Conservation (phyloP, 2,888 invertebrate species). For the Diaphora mendica region DNA sequence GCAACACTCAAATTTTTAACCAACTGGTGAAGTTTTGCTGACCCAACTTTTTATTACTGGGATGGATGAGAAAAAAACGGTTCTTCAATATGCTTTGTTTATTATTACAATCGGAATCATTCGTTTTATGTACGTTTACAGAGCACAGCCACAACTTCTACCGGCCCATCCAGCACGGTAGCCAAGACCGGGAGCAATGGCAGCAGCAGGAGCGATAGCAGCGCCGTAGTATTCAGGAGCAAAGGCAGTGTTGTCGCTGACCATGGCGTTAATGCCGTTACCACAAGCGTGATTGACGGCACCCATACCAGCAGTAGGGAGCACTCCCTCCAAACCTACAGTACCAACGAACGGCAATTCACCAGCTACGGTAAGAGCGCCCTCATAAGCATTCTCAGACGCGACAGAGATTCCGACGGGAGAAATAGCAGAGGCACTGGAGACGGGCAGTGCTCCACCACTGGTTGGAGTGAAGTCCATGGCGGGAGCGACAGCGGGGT, state of each 20-base stretch:
- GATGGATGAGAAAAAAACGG: background rate
- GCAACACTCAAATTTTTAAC: no score
- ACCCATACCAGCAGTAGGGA: slow-evolving; percentile 63
- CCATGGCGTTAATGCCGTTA: slow-evolving; percentile 52
- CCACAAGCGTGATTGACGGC: slow-evolving; percentile 65
- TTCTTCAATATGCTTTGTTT: background rate
- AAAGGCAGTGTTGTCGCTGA: slow-evolving; percentile 39
- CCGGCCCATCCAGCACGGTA: slow-evolving; percentile 18
- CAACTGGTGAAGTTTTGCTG: no score
- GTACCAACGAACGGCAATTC: slow-evolving; percentile 67
- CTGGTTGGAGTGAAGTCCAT: slow-evolving; percentile 56
- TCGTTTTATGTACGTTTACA: background rate
- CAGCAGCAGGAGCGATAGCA: slow-evolving; percentile 18
- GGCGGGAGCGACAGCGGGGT: slow-evolving; percentile 29
- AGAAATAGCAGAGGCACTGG: slow-evolving; percentile 59
- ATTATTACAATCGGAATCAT: background rate
- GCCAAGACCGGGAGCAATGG: slow-evolving; percentile 21
- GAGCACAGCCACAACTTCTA: slow-evolving; percentile 14
- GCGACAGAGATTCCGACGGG: slow-evolving; percentile 62
- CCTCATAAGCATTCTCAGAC: slow-evolving; percentile 67
- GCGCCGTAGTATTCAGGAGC: slow-evolving; percentile 24
- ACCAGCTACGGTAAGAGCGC: slow-evolving; percentile 59
- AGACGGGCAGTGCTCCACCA: slow-evolving; percentile 61
- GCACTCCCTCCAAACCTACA: slow-evolving; percentile 59
- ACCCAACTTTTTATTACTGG: no score